Evolutionary conservation across 2,113 vertebrate species (phyloP), one percentile per base, ranked within the genome.

Genomic region (Neofelis nebulosa): DNA sequence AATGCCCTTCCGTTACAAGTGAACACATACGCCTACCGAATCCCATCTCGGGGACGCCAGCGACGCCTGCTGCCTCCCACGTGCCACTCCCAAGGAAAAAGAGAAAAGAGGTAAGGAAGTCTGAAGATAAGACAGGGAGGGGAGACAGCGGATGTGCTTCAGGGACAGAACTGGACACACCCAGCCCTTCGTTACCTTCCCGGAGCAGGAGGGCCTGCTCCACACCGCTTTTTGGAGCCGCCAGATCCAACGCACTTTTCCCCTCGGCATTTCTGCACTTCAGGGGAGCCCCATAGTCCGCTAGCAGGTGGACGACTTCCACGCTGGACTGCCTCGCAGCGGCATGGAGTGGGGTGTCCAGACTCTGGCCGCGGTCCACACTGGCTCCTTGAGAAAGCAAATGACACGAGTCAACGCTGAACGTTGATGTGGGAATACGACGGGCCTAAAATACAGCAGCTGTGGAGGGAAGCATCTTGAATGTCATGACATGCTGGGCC

Each of bases 281-380:
- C 0, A 92, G 63, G 83, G 99, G 98, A 63, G 99, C 99, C 15
- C 99, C 99, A 0, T 99, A 99, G 95, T 99, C 99, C n/a, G 98
- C 98, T 88, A 99, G 99, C 76, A 99, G 91, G 82, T 98, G 69
- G 12, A 99, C 98, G 2, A 99, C 69, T 25, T 99, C 98, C 45
- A 93, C 97, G 0, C 89, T 99, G 86, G 98, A 98, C 57, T 97
- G 98, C 92, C 98, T 98, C 0, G 98, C 99, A 7, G 99, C 99
- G 0, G 99, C 99, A 0, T 99, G 99, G 48, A 99, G 98, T 0
- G 99, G 99, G 2, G 99, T 99, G 91, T 99, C 99, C 74, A 97
- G 92, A 31, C 96, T 96, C 61, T 99, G 99, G 9, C 99, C 99
- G 2, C 55, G 8, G 15, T 98, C 98, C 15, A 99, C 99, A 13